Base-by-base conservation (phyloP, 2,888 invertebrate genomes). In the Phoronis australis region DNA sequence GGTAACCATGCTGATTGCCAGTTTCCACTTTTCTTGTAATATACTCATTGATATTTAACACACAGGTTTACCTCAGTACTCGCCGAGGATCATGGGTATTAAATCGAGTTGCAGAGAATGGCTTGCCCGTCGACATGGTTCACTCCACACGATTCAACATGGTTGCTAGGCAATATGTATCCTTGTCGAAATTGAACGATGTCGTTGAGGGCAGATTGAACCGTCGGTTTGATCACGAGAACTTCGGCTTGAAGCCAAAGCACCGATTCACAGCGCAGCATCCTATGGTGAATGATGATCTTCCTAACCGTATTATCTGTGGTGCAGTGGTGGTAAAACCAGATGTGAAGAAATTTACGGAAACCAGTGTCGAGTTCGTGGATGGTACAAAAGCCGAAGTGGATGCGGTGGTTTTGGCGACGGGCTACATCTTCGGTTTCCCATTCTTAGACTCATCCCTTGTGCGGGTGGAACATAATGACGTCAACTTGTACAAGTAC, bases 21-120 rank as follows among this genome's bases (percentile, higher is more conserved):
- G n/a, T n/a, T n/a, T n/a, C n/a, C n/a, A n/a, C n/a, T n/a, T n/a
- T n/a, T n/a, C n/a, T n/a, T n/a, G n/a, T n/a, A n/a, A n/a, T n/a
- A n/a, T n/a, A n/a, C n/a, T n/a, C n/a, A n/a, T n/a, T n/a, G n/a
- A n/a, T n/a, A n/a, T n/a, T n/a, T n/a, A n/a, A n/a, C n/a, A 40
- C 62, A 4, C 48, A 78, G 77, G 75, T 77, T 0, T 77, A 68
- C 25, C 62, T 78, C n/a, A 77, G 77, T 37, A 78, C 79, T 0
- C 61, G 79, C 3, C 56, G 76, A 6, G 79, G 79, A 12, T 58
- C 76, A 1, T 79, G 79, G 79, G 59, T 79, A 6, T 61, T 75
- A 49, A 73, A 75, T 47, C 56, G 78, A 18, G 63, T 77, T 5
- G 51, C 40, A 3, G 55, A 61, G n/a, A 42, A 60, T 4, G 75